Conservation (phyloP, 2,888 invertebrate species). For the Stegana nigrithorax region DNA sequence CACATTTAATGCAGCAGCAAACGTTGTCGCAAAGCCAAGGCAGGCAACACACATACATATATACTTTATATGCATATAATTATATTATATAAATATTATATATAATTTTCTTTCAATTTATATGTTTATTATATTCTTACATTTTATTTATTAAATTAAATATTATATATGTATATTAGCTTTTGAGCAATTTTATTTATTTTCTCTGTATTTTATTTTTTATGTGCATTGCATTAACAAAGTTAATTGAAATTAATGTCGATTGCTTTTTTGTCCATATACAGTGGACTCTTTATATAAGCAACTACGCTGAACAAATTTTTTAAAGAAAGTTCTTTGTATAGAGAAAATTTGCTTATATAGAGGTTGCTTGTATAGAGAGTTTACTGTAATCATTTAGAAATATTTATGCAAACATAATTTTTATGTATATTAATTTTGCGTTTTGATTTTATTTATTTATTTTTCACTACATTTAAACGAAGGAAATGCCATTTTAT, state of each 20-base stretch:
- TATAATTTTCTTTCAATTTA: conserved; percentile 13
- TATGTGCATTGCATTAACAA: conserved; percentile 51
- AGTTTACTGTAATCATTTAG: neutral
- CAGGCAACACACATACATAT: neutral
- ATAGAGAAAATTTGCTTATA: too few species aligned
- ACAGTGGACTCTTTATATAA: too few species aligned
- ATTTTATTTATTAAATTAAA: conserved; percentile 5
- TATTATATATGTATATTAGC: neutral
- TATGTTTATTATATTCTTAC: conserved; percentile 11
- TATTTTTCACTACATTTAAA: too few species aligned
- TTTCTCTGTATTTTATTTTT: conserved; percentile 42
- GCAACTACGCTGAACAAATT: too few species aligned
- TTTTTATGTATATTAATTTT: conserved; percentile 36
- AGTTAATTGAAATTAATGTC: conserved; percentile 55
- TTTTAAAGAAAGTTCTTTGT: too few species aligned
- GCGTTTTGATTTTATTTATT: conserved; percentile 22
- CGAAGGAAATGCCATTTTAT: too few species aligned
- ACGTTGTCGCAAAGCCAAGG: neutral
- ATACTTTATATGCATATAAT: conserved; percentile 7
- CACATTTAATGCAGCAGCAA: neutral
- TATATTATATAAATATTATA: conserved; percentile 40
- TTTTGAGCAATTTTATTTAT: neutral
- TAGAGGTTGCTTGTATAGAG: too few species aligned
- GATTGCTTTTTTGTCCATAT: conserved; percentile 17
- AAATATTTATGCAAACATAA: neutral